A percentile compares a stretch with the other conserved stretches of the same genome.
These are phyloP conservation scores for Fratercula arctica DNA, from an alignment of 2,797 vertebrate genomes.

Conservation along the genomic window DNA sequence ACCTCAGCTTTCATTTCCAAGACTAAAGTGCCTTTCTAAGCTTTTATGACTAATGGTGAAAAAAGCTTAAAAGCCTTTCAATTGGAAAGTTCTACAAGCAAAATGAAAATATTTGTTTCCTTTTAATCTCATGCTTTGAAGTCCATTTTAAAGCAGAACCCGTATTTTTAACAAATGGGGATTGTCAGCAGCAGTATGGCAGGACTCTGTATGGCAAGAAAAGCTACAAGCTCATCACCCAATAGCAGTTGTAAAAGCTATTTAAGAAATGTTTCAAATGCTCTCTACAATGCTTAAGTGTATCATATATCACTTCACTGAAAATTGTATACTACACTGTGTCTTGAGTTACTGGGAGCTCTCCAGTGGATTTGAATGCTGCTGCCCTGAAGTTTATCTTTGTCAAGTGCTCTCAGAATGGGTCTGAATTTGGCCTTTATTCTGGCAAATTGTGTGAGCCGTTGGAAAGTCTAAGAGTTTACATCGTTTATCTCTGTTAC, in stretches of 20 bases:
- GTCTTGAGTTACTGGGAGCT: background rate
- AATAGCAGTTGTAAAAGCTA: background rate
- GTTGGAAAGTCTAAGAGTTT: background rate
- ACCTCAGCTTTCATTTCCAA: background rate
- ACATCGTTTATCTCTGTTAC: background rate
- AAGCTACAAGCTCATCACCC: background rate
- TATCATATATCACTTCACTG: background rate
- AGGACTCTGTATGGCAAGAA: background rate
- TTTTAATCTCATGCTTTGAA: background rate
- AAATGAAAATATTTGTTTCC: background rate
- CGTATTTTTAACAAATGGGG: background rate
- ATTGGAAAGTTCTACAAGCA: background rate
- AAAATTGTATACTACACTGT: background rate
- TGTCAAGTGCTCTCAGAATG: background rate
- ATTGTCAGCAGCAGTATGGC: background rate
- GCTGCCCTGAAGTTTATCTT: background rate
- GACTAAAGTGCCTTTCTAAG: background rate
- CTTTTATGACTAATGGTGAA: background rate
- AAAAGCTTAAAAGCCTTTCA: background rate
- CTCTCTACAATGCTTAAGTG: background rate
- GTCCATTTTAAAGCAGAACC: background rate
- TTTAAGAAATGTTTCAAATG: background rate
- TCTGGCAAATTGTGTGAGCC: background rate
- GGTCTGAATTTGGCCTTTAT: background rate
- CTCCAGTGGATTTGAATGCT: background rate